Evolutionary conservation across 2,113 vertebrate genomes (phyloP).

Genomic region (Haemorhous mexicanus): DNA sequence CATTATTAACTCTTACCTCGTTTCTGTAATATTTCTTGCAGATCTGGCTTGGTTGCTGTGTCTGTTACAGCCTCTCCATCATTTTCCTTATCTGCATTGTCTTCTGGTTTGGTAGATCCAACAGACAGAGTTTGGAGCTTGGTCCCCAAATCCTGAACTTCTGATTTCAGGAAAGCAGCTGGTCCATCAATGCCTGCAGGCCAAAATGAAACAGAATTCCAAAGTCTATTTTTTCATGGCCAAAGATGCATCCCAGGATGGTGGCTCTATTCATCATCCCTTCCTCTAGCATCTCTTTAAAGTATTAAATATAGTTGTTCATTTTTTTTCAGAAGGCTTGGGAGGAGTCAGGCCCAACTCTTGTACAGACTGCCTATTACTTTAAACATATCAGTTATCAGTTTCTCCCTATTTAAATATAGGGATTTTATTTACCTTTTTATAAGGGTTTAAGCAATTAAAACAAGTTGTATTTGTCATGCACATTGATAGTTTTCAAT

Average conservation of each 20-base stretch:
- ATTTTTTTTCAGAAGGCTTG: background rate
- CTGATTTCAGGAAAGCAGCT: slow-evolving; percentile 80
- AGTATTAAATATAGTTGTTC: background rate
- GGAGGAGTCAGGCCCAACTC: background rate
- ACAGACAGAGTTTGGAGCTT: slow-evolving; percentile 79
- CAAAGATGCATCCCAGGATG: background rate
- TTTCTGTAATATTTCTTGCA: slow-evolving; percentile 88
- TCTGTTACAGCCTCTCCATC: slow-evolving; percentile 69
- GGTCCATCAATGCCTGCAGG: slow-evolving; percentile 88
- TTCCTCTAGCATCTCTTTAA: background rate
- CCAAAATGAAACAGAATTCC: background rate
- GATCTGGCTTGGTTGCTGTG: slow-evolving; percentile 77
- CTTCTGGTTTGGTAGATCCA: slow-evolving; percentile 70
- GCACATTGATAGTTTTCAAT: background rate
- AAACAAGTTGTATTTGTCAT: background rate
- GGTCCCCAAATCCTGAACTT: slow-evolving; percentile 72
- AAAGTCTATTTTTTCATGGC: background rate
- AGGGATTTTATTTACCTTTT: background rate
- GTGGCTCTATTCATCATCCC: background rate
- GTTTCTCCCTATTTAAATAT: background rate
- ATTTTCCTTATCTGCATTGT: slow-evolving; percentile 68
- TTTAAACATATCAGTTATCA: background rate
- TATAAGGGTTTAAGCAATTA: background rate
- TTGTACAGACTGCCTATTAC: background rate
- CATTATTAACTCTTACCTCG: slow-evolving; percentile 72